A percentile compares a stretch with the other conserved stretches of the same genome.
Conservation (phyloP, 2,113 vertebrate genomes). For the Stegostoma tigrinum region DNA sequence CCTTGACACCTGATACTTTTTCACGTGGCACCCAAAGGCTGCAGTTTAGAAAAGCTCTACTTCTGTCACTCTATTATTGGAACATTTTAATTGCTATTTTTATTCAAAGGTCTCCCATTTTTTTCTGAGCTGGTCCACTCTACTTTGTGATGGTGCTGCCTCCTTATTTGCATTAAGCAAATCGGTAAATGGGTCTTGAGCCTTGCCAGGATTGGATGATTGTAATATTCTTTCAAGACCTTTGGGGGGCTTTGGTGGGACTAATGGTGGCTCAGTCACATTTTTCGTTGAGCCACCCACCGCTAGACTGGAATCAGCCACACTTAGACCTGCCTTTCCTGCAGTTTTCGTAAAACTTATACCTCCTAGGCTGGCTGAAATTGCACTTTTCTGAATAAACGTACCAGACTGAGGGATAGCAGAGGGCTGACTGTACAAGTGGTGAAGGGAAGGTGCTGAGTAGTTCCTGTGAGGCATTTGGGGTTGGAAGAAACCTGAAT, state of each 20-base stretch:
- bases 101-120: conserved; percentile 93
- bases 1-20: neutral
- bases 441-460: conserved; percentile 62
- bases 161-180: conserved; percentile 71
- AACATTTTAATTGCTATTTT: neutral
- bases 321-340: conserved; percentile 46
- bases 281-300: conserved; percentile 52
- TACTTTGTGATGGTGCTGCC: conserved; percentile 59
- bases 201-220: conserved; percentile 49
- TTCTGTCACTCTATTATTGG: neutral
- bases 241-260: conserved; percentile 53
- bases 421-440: conserved; percentile 66
- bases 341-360: conserved; percentile 53
- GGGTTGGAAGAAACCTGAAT: conserved; percentile 55
- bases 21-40: neutral
- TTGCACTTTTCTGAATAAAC: conserved; percentile 50
- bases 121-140: conserved; percentile 75
- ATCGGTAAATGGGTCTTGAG: conserved; percentile 84
- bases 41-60: neutral
- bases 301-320: conserved; percentile 50
- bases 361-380: conserved; percentile 40
- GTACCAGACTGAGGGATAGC: conserved; percentile 50
- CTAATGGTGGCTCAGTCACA: conserved; percentile 48
- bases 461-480: conserved; percentile 57
- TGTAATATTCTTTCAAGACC: conserved; percentile 48